These are phyloP conservation scores for Megamerina dolium DNA, from an alignment of 2,888 invertebrate genomes.

Conservation along the genomic window DNA sequence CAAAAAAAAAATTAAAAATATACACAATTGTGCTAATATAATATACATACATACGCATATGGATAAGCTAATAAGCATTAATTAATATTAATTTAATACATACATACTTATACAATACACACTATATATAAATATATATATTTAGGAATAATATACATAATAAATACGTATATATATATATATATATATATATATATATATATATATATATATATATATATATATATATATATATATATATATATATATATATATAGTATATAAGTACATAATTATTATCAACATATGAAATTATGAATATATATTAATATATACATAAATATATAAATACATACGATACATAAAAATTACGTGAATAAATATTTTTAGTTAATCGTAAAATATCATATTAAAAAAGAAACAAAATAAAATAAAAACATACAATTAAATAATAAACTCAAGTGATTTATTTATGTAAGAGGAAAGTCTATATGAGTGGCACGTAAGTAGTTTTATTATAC, in stretches of 20 bases:
- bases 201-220: constrained; percentile 8
- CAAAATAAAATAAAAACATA: too few relatives aligned
- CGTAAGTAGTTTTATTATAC: too few relatives aligned
- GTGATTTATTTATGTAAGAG: too few relatives aligned
- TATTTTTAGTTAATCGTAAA: constrained; percentile 23
- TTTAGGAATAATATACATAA: too few relatives aligned
- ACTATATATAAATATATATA: too few relatives aligned
- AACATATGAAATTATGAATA: constrained; percentile 10
- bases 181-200: background rate
- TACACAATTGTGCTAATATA: too few relatives aligned
- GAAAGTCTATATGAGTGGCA: too few relatives aligned
- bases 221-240: constrained; percentile 21
- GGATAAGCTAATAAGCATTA: too few relatives aligned
- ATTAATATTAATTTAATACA: background rate
- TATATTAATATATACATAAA: constrained; percentile 7
- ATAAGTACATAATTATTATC: constrained; percentile 4
- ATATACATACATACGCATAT: too few relatives aligned
- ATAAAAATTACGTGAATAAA: constrained; percentile 25
- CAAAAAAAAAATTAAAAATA: background rate
- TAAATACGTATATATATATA: background rate
- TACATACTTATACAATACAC: background rate
- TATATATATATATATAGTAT: constrained; percentile 21
- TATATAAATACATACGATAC: too few relatives aligned
- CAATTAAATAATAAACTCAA: too few relatives aligned
- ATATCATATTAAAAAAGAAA: constrained; percentile 18